phyloP scores from a whole-genome alignment of 2,113 vertebrate species.

The Zapus hudsonius region DNA sequence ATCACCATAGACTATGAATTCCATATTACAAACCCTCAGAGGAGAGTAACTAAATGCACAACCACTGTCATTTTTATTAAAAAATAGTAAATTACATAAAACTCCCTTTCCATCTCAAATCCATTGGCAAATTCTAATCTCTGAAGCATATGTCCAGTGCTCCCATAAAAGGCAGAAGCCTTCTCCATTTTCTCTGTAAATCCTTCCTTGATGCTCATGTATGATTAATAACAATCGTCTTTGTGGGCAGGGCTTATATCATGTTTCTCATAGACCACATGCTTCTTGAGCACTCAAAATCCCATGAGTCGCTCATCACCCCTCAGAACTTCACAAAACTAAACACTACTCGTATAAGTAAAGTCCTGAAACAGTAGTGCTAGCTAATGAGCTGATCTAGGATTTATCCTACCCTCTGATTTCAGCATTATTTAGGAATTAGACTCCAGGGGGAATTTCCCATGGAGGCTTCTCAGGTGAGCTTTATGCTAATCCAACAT shows the following conservation, averaged over 20 bases:
- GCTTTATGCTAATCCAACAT: background rate
- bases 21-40: background rate
- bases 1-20: background rate
- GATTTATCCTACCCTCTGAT: background rate
- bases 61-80: slow-evolving; percentile 2
- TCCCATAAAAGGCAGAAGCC: background rate
- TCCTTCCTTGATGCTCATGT: background rate
- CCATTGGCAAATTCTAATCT: background rate
- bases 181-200: background rate
- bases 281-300: background rate
- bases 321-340: background rate
- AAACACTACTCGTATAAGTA: background rate
- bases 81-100: background rate
- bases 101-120: background rate
- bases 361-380: background rate
- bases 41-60: background rate
- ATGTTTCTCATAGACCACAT: background rate
- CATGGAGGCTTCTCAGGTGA: background rate
- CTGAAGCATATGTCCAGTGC: background rate
- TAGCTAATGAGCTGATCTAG: no score
- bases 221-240: background rate
- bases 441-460: background rate
- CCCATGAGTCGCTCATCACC: background rate
- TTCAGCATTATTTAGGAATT: background rate
- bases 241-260: background rate